Conservation (phyloP, 2,888 invertebrate species). For the Agrotis clavis region DNA sequence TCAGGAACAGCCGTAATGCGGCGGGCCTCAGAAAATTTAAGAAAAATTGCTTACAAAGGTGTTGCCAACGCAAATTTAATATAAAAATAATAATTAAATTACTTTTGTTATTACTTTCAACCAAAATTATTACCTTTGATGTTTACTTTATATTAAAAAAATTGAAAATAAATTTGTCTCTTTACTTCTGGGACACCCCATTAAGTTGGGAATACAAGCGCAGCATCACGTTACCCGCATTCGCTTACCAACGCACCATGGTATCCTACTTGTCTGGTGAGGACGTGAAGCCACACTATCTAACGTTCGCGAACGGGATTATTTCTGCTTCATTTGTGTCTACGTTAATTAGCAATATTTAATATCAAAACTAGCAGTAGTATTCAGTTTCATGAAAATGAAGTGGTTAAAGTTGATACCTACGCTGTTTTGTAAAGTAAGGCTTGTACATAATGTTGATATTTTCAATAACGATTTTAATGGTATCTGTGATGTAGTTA, state of each 20-base stretch:
- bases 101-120: too few relatives aligned
- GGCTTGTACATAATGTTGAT: background rate
- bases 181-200: too few relatives aligned
- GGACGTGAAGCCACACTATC: slow-evolving; percentile 68
- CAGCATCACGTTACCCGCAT: slow-evolving; percentile 71
- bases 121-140: too few relatives aligned
- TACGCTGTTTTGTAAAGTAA: background rate
- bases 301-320: slow-evolving; percentile 52
- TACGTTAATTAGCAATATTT: slow-evolving; percentile 44
- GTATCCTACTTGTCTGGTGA: slow-evolving; percentile 80
- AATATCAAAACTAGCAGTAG: slow-evolving; percentile 22
- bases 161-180: too few relatives aligned
- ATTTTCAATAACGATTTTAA: background rate
- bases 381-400: slow-evolving; percentile 9
- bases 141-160: too few relatives aligned
- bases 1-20: too few relatives aligned
- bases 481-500: too few relatives aligned
- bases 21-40: too few relatives aligned
- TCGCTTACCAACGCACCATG: slow-evolving; percentile 71
- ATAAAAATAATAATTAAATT: too few relatives aligned
- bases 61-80: too few relatives aligned
- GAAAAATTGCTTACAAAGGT: too few relatives aligned
- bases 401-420: background rate
- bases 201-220: slow-evolving; percentile 4
- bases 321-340: slow-evolving; percentile 53